A percentile compares a stretch with the other conserved stretches of the same genome.
Conservation (phyloP, 1,140 invertebrate genomes). For the Drosophila willistoni region DNA sequence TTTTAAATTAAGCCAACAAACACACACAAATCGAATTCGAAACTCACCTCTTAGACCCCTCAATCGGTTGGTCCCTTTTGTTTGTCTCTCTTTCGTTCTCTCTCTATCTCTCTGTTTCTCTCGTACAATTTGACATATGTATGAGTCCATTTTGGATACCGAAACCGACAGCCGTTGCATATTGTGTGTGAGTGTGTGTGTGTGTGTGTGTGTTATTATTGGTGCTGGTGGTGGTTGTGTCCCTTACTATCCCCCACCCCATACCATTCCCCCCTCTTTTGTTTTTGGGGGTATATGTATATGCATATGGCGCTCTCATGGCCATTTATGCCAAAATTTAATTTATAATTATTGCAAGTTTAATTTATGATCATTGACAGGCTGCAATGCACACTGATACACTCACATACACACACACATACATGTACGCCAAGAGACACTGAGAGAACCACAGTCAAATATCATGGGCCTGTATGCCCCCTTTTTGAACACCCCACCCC, state of each 20-base stretch:
- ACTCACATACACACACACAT: conserved; percentile 9
- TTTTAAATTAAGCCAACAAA: conserved; percentile 72
- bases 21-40: conserved; percentile 74
- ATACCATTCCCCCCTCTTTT: neutral
- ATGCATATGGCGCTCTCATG: conserved; percentile 60
- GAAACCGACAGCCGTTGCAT: conserved; percentile 33
- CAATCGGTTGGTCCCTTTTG: neutral
- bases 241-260: neutral
- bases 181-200: conserved; percentile 10
- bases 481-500: conserved; percentile 35
- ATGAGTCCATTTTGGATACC: conserved; percentile 63
- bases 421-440: conserved; percentile 3
- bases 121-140: conserved; percentile 54
- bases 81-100: conserved; percentile 19
- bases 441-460: conserved; percentile 13
- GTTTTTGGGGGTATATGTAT: conserved; percentile 7
- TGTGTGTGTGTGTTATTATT: conserved; percentile 29
- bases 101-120: neutral
- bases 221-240: conserved; percentile 10
- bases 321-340: conserved; percentile 81
- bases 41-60: conserved; percentile 34
- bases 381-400: conserved; percentile 58
- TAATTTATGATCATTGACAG: conserved; percentile 82
- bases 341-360: conserved; percentile 82
- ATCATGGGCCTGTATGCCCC: conserved; percentile 23